These are phyloP conservation scores for Silurus glanis DNA, from an alignment of 2,113 vertebrate species.

Conservation along the genomic window DNA sequence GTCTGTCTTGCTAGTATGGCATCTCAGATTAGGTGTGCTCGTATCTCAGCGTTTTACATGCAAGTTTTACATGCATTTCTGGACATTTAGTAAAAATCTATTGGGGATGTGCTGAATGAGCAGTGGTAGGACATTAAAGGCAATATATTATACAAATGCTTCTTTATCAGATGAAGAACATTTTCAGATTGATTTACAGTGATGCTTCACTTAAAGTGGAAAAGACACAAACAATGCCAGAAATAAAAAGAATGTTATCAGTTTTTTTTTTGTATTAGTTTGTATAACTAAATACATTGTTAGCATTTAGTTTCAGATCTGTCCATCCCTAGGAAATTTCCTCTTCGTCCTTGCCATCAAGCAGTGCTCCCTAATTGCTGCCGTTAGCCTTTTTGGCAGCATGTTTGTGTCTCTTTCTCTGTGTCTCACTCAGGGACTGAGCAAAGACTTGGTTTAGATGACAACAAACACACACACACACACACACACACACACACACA, in stretches of 20 bases:
- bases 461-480: constrained; percentile 81
- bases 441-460: constrained; percentile 84
- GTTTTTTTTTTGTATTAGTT: too few relatives aligned
- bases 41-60: too few relatives aligned
- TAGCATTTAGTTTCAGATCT: background rate
- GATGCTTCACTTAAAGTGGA: background rate
- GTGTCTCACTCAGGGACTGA: constrained; percentile 72
- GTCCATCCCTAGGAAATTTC: background rate
- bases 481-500: constrained; percentile 71
- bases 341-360: constrained; percentile 66
- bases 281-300: background rate
- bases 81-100: background rate
- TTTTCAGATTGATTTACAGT: background rate
- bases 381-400: constrained; percentile 85
- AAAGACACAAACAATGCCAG: background rate
- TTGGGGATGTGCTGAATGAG: background rate
- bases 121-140: background rate
- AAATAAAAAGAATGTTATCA: background rate
- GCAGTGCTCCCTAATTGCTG: constrained; percentile 86
- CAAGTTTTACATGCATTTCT: background rate
- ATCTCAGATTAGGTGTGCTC: background rate
- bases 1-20: constrained; percentile 15
- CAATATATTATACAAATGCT: background rate
- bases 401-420: constrained; percentile 62
- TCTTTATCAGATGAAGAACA: background rate